phyloP scores from a whole-genome alignment of 2,888 invertebrate species.

The Clistopyga incitator region DNA sequence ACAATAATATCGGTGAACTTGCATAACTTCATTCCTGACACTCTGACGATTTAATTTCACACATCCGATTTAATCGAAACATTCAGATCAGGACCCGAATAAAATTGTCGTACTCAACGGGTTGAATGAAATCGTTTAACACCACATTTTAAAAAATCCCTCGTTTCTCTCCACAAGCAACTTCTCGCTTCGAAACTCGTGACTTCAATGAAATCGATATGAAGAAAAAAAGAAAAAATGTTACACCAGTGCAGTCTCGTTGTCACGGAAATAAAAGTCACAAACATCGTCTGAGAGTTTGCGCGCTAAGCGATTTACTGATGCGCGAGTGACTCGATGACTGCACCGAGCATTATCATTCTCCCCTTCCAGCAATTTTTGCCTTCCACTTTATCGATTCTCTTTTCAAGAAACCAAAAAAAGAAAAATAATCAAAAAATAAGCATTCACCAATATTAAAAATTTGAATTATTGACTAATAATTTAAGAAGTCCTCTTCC shows the following conservation, averaged over 20 bases:
- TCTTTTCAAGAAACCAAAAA: neutral
- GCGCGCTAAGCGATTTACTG: conserved; percentile 3
- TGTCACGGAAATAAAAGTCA: conserved; percentile 41
- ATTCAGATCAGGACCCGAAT: no score
- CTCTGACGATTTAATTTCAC: no score
- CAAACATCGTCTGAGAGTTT: conserved; percentile 26
- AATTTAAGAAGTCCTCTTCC: neutral
- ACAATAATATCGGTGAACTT: no score
- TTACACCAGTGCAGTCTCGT: neutral
- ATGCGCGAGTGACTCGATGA: conserved; percentile 23
- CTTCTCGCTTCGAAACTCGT: conserved; percentile 2
- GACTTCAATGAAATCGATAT: conserved; percentile 31
- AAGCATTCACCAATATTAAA: no score
- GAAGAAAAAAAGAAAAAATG: neutral
- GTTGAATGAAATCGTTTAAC: neutral
- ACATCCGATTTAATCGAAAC: no score
- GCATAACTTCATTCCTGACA: no score
- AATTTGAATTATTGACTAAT: neutral
- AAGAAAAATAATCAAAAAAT: neutral
- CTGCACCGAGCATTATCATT: neutral
- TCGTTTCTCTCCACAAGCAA: neutral
- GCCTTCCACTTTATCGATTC: neutral
- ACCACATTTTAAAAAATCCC: neutral
- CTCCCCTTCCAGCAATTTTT: conserved; percentile 11
- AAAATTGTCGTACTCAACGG: neutral